Evolutionary conservation across 2,888 invertebrate species (phyloP).

Genomic region (Sesia bembeciformis): DNA sequence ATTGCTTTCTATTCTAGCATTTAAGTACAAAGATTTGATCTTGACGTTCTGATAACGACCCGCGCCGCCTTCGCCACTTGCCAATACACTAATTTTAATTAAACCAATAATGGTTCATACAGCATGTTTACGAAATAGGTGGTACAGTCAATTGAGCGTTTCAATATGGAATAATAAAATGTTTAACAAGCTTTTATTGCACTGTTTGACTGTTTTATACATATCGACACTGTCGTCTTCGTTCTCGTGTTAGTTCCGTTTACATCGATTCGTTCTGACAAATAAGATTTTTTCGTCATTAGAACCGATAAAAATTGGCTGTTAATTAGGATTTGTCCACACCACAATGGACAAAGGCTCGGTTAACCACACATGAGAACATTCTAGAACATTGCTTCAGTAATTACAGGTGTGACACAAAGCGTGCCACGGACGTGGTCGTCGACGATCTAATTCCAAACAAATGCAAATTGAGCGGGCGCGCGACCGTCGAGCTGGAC

Average conservation of each 20-base stretch:
- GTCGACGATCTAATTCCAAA: slow-evolving; percentile 53
- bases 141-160: slow-evolving; percentile 13
- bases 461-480: slow-evolving; percentile 63
- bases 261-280: slow-evolving; percentile 10
- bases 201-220: slow-evolving; percentile 2
- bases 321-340: slow-evolving; percentile 11
- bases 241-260: slow-evolving; percentile 9
- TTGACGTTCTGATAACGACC: slow-evolving; percentile 3
- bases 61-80: slow-evolving; percentile 9
- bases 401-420: slow-evolving; percentile 42
- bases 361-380: slow-evolving; percentile 30
- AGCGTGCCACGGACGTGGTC: slow-evolving; percentile 23
- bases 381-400: slow-evolving; percentile 30
- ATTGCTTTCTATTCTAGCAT: no score
- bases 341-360: slow-evolving; percentile 23
- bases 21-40: no score
- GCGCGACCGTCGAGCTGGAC: slow-evolving; percentile 44
- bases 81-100: slow-evolving; percentile 13
- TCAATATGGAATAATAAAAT: slow-evolving; percentile 7
- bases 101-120: slow-evolving; percentile 12
- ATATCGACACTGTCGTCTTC: slow-evolving; percentile 6
- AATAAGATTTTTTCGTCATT: slow-evolving; percentile 12
- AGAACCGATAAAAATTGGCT: neutral
- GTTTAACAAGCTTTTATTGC: slow-evolving; percentile 18
- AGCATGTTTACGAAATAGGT: slow-evolving; percentile 3